These are phyloP conservation scores for Malaclemys terrapin DNA, from an alignment of 2,113 vertebrate genomes.

Conservation along the genomic window DNA sequence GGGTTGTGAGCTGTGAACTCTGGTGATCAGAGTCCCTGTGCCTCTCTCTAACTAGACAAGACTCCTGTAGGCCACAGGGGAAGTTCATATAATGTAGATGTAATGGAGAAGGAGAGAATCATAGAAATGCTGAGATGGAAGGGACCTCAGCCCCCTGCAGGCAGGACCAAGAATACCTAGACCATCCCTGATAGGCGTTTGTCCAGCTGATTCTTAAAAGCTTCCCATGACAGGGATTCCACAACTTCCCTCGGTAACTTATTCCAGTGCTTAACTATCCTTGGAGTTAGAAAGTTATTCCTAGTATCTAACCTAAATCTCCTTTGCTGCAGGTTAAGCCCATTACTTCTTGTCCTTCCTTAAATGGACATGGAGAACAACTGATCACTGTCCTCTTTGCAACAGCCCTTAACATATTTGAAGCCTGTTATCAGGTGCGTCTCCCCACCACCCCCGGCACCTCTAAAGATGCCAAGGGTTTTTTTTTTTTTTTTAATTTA, in stretches of 20 bases:
- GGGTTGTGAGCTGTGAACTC: fast-evolving
- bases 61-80: neutral
- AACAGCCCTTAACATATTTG: neutral
- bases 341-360: neutral
- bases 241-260: neutral
- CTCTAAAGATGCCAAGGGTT: neutral
- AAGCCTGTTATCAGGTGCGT: neutral
- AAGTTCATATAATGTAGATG: fast-evolving
- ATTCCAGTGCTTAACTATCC: neutral
- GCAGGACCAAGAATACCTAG: neutral
- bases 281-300: neutral
- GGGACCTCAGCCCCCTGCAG: neutral
- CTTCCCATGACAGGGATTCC: neutral
- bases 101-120: neutral
- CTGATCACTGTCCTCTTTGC: neutral
- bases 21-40: fast-evolving
- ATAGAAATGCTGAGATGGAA: neutral
- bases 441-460: neutral
- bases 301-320: neutral
- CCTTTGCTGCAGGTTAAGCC: neutral
- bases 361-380: neutral
- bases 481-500: neutral
- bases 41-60: fast-evolving
- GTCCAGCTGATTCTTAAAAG: neutral
- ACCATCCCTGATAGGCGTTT: neutral